Conservation (phyloP, 2,113 vertebrate species). For the Labeo rohita region DNA sequence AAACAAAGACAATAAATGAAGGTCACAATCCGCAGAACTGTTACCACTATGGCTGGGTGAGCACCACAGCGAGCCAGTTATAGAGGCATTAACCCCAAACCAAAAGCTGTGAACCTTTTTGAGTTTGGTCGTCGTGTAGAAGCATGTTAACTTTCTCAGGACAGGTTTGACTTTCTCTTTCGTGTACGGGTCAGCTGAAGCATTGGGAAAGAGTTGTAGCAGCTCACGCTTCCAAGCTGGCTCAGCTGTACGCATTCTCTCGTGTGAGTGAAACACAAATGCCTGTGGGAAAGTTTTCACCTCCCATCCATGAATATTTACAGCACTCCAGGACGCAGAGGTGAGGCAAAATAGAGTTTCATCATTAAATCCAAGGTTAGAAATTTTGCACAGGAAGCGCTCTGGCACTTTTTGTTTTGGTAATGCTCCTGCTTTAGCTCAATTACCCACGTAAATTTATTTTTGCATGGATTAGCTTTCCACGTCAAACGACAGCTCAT, state of each 20-base stretch:
- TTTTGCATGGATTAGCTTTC: constrained; percentile 70
- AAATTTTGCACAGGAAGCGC: constrained; percentile 58
- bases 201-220: background rate
- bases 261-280: constrained; percentile 51
- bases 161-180: background rate
- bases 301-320: constrained; percentile 54
- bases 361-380: constrained; percentile 69
- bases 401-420: constrained; percentile 52
- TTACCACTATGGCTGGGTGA: background rate
- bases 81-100: constrained; percentile 22
- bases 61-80: background rate
- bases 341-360: constrained; percentile 37
- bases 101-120: background rate
- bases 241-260: constrained; percentile 20
- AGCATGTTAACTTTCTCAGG: background rate
- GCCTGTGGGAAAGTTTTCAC: constrained; percentile 47
- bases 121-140: background rate
- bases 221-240: constrained; percentile 14
- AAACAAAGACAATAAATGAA: constrained; percentile 21
- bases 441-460: constrained; percentile 70
- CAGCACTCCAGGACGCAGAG: constrained; percentile 34
- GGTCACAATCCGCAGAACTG: background rate
- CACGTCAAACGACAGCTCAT: constrained; percentile 68
- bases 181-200: background rate
- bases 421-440: constrained; percentile 64